Evolutionary conservation across 2,888 invertebrate genomes (phyloP).

Genomic region (Plagodis pulveraria): DNA sequence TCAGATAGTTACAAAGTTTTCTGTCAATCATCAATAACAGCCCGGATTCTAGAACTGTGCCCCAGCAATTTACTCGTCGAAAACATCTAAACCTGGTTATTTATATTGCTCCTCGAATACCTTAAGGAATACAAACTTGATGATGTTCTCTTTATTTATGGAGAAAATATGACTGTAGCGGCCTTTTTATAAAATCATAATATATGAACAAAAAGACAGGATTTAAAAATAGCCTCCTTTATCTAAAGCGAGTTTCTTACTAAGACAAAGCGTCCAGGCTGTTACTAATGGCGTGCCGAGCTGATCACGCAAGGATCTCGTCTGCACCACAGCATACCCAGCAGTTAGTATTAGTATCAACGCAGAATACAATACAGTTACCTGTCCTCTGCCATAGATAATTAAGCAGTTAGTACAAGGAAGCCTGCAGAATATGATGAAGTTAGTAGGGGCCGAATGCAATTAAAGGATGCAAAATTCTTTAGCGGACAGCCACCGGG

Average conservation of each 20-base stretch:
- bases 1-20: too few species aligned
- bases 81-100: too few species aligned
- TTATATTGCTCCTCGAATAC: too few species aligned
- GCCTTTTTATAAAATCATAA: background rate
- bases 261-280: slow-evolving; percentile 34
- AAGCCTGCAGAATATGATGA: slow-evolving; percentile 1
- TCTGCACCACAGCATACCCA: slow-evolving; percentile 23
- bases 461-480: slow-evolving; percentile 73
- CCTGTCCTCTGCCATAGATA: background rate
- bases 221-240: slow-evolving; percentile 1
- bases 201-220: background rate
- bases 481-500: slow-evolving; percentile 59
- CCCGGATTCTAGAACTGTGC: too few species aligned
- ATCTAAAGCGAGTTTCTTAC: slow-evolving; percentile 29
- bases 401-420: background rate
- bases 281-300: slow-evolving; percentile 29
- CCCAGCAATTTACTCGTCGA: too few species aligned
- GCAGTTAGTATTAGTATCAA: background rate
- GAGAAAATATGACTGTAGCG: too few species aligned
- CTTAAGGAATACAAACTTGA: too few species aligned
- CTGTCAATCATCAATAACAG: too few species aligned
- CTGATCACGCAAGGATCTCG: slow-evolving; percentile 53
- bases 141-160: too few species aligned
- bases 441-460: slow-evolving; percentile 40
- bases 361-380: slow-evolving; percentile 17